Evolutionary conservation across 2,888 invertebrate genomes (phyloP).

Genomic region (Mesorhabditis belari): DNA sequence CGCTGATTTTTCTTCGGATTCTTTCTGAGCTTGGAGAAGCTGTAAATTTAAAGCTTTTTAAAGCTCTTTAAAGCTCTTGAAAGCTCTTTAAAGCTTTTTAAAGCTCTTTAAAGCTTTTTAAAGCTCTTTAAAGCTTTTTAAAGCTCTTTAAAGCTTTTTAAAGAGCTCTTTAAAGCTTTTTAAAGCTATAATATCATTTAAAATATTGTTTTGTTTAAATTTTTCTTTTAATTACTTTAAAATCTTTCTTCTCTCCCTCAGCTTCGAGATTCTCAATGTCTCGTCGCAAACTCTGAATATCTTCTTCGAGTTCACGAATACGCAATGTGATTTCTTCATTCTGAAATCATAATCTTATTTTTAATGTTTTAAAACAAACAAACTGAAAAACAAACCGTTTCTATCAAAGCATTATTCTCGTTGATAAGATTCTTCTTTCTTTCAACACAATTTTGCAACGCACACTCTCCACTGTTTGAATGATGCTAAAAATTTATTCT

Average conservation of each 20-base stretch:
- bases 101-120: too few relatives aligned
- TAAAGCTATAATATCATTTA: too few relatives aligned
- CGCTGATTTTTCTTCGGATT: slow-evolving; percentile 33
- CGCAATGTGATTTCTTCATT: slow-evolving; percentile 24
- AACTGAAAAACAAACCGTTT: slow-evolving; percentile 29
- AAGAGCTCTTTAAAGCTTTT: too few relatives aligned
- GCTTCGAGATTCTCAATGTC: slow-evolving; percentile 27
- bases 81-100: too few relatives aligned
- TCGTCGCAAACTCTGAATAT: slow-evolving; percentile 20
- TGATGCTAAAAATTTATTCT: slow-evolving; percentile 4
- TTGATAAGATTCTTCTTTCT: slow-evolving; percentile 30
- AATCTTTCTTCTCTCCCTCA: slow-evolving; percentile 17
- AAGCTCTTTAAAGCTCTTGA: too few relatives aligned
- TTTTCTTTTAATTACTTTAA: too few relatives aligned
- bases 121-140: too few relatives aligned
- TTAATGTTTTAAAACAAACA: too few relatives aligned
- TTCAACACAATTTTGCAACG: slow-evolving; percentile 28
- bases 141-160: too few relatives aligned
- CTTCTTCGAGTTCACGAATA: slow-evolving; percentile 36
- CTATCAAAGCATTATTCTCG: slow-evolving; percentile 36
- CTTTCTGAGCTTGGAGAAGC: too few relatives aligned
- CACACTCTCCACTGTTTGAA: slow-evolving; percentile 31
- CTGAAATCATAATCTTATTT: slow-evolving; percentile 12
- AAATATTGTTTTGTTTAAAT: too few relatives aligned
- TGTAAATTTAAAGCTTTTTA: too few relatives aligned